Conservation (phyloP, 2,888 invertebrate genomes). For the Sarcophaga carnaria region DNA sequence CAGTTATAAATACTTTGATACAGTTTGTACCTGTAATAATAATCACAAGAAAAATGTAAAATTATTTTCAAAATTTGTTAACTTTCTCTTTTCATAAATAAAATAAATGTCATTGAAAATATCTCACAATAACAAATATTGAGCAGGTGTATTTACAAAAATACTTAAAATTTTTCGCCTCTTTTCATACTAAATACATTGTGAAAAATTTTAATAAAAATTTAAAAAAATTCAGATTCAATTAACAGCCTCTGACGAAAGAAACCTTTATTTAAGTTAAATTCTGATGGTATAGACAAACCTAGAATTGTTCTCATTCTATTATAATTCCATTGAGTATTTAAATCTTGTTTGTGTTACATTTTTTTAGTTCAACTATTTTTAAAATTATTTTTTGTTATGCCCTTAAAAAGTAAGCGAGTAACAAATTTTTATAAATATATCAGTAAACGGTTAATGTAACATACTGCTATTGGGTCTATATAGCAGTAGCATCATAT, state of each 20-base stretch:
- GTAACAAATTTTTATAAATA: too few relatives aligned
- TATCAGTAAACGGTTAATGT: not conserved
- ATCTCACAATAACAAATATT: conserved; percentile 8
- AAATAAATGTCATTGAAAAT: not conserved
- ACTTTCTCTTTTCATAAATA: conserved; percentile 24
- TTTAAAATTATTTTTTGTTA: too few relatives aligned
- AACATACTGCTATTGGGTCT: not conserved
- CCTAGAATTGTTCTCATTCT: too few relatives aligned
- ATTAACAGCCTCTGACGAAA: too few relatives aligned
- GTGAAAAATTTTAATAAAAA: not conserved
- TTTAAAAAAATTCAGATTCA: too few relatives aligned
- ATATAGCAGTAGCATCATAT: conserved; percentile 12
- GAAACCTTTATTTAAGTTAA: too few relatives aligned
- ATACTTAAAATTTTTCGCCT: not conserved
- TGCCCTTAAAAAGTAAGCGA: too few relatives aligned
- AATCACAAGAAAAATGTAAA: conserved; percentile 33
- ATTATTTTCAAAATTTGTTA: conserved; percentile 32
- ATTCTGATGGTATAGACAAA: too few relatives aligned
- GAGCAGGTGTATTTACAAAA: conserved; percentile 52
- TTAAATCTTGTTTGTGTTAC: too few relatives aligned
- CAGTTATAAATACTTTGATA: conserved; percentile 3
- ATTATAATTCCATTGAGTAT: too few relatives aligned
- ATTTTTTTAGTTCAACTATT: too few relatives aligned
- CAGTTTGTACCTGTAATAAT: conserved; percentile 2
- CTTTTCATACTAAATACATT: not conserved